These are phyloP conservation scores for Planiliza haematocheilus DNA, from an alignment of 2,113 vertebrate species.

Conservation along the genomic window DNA sequence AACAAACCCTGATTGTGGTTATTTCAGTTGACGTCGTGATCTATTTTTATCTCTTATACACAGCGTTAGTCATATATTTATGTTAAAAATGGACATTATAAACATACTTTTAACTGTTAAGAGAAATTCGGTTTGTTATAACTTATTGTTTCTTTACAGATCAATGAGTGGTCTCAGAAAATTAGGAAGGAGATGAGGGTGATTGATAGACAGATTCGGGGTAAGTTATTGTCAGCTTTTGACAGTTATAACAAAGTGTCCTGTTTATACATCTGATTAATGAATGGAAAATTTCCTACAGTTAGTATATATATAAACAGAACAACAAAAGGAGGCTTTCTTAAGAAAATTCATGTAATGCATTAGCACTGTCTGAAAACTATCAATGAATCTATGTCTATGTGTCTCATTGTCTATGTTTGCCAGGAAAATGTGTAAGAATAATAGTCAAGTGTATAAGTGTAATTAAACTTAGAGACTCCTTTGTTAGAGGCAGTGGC, in stretches of 20 bases:
- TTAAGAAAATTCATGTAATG: background rate
- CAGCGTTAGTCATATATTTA: background rate
- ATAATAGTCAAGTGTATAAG: too few species aligned
- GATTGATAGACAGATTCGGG: conserved; percentile 97
- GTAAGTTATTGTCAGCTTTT: conserved; percentile 77
- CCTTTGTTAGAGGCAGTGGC: background rate
- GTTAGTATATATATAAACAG: background rate
- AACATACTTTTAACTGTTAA: background rate
- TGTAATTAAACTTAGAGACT: too few species aligned
- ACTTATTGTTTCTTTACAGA: conserved; percentile 77
- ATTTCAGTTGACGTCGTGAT: background rate
- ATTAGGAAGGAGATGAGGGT: conserved; percentile 96
- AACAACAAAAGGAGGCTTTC: background rate
- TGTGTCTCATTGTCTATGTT: too few species aligned
- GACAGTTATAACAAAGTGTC: background rate
- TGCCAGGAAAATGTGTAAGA: background rate
- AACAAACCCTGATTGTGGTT: conserved; percentile 63
- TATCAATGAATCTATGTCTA: too few species aligned
- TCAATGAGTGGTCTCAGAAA: conserved; percentile 96
- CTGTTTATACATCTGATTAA: background rate
- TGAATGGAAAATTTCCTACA: background rate
- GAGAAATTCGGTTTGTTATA: background rate
- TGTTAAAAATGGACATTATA: background rate
- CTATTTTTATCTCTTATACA: background rate
- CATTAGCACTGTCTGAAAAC: too few species aligned